Percentiles rank a stretch among this genome's conserved stretches.
Conservation (phyloP, 2,797 vertebrate species). For the Cossypha dichroa region DNA sequence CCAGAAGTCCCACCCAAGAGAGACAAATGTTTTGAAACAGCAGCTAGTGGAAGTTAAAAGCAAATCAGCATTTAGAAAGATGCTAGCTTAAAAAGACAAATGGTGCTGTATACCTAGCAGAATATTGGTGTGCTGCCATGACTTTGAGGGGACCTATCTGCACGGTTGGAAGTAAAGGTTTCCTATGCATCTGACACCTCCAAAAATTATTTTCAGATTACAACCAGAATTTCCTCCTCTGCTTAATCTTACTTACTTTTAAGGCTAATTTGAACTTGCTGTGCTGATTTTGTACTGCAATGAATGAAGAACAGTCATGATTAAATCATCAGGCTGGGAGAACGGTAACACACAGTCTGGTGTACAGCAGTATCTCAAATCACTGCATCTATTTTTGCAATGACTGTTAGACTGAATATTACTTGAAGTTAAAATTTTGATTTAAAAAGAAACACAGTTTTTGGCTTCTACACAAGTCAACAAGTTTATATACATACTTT, state of each 20-base stretch:
- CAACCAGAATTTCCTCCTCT: not conserved
- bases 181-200: not conserved
- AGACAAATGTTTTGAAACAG: not conserved
- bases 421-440: not conserved
- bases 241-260: not conserved
- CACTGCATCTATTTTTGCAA: not conserved
- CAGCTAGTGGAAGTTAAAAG: not conserved
- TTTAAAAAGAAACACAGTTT: not conserved
- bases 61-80: not conserved
- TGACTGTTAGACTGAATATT: not conserved
- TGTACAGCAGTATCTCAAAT: not conserved
- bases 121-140: not conserved
- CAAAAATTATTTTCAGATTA: not conserved
- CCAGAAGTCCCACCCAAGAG: not conserved
- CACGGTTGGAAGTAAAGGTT: not conserved
- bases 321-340: not conserved
- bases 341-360: not conserved
- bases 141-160: not conserved
- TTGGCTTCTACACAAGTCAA: not conserved
- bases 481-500: not conserved
- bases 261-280: not conserved
- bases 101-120: not conserved
- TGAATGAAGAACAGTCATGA: not conserved
- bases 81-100: not conserved
- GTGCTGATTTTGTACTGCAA: not conserved